These are phyloP conservation scores for Zaprionus nigranus DNA, from an alignment of 1,140 invertebrate species.

Conservation along the genomic window DNA sequence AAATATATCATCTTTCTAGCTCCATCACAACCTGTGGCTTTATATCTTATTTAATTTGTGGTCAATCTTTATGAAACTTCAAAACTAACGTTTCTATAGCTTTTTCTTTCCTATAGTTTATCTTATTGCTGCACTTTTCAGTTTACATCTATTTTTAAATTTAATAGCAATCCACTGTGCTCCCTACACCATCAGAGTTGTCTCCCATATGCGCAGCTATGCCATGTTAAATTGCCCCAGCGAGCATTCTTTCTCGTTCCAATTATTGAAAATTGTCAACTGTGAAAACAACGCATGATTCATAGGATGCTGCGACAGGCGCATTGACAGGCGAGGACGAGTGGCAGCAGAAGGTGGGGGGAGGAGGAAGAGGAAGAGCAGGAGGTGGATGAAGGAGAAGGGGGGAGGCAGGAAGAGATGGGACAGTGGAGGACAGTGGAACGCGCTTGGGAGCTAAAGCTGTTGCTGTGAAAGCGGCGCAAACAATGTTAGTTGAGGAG, in stretches of 20 bases:
- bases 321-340: slow-evolving; percentile 44
- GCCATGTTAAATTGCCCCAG: background rate
- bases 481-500: background rate
- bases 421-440: background rate
- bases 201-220: background rate
- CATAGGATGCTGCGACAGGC: slow-evolving; percentile 46
- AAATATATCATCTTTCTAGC: no score
- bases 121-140: background rate
- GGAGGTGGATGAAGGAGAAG: background rate
- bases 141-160: background rate
- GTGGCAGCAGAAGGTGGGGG: background rate
- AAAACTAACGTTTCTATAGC: background rate
- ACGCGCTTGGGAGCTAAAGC: background rate
- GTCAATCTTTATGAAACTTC: background rate
- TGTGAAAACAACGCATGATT: slow-evolving; percentile 56
- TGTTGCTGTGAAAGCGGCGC: background rate
- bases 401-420: background rate
- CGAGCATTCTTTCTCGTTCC: slow-evolving; percentile 6
- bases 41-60: background rate
- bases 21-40: no score
- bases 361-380: slow-evolving; percentile 5
- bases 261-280: slow-evolving; percentile 64
- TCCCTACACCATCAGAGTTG: background rate
- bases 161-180: background rate
- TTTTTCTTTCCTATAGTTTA: background rate